Percentiles rank a stretch among this genome's conserved stretches.
phyloP scores from a whole-genome alignment of 1,140 invertebrate species.

The Akabosia matsudoensis region DNA sequence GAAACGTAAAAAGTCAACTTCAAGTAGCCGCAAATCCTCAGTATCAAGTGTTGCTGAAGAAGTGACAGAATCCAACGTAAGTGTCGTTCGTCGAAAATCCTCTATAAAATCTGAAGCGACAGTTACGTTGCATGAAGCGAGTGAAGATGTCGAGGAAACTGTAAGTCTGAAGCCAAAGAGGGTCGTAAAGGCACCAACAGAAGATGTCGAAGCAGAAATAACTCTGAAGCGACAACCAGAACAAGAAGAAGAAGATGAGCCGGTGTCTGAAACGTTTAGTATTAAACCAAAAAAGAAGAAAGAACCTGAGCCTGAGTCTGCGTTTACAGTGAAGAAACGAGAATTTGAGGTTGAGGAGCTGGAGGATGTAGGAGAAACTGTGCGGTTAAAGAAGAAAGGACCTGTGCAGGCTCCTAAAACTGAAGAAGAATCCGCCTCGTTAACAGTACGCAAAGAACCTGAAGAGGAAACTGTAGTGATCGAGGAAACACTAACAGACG shows the following conservation, averaged over 20 bases:
- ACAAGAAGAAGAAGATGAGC: conserved; percentile 56
- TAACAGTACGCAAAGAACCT: conserved; percentile 54
- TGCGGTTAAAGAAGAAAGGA: conserved; percentile 24
- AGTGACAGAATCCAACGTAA: conserved; percentile 50
- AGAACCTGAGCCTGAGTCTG: not conserved
- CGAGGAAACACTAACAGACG: not conserved
- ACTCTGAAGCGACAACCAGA: conserved; percentile 29
- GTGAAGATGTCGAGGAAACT: conserved; percentile 42
- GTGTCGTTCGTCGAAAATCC: conserved; percentile 50
- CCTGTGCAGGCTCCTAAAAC: conserved; percentile 47
- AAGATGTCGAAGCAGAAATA: conserved; percentile 56
- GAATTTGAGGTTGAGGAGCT: not conserved
- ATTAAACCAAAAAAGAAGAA: conserved; percentile 60
- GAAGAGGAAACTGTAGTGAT: not conserved
- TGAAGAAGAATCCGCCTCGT: conserved; percentile 61
- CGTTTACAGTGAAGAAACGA: not conserved
- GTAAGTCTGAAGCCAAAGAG: conserved; percentile 39
- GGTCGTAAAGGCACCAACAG: conserved; percentile 23
- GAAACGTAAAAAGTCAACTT: conserved; percentile 48
- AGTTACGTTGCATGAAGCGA: not conserved
- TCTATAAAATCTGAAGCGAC: not conserved
- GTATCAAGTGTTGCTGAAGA: conserved; percentile 44
- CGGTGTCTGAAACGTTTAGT: conserved; percentile 60
- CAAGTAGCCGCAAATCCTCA: conserved; percentile 50
- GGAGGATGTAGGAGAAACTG: conserved; percentile 42